A percentile compares a stretch with the other conserved stretches of the same genome.
These are phyloP conservation scores for Ectobius pallidus DNA, from an alignment of 2,888 invertebrate genomes.

Conservation along the genomic window DNA sequence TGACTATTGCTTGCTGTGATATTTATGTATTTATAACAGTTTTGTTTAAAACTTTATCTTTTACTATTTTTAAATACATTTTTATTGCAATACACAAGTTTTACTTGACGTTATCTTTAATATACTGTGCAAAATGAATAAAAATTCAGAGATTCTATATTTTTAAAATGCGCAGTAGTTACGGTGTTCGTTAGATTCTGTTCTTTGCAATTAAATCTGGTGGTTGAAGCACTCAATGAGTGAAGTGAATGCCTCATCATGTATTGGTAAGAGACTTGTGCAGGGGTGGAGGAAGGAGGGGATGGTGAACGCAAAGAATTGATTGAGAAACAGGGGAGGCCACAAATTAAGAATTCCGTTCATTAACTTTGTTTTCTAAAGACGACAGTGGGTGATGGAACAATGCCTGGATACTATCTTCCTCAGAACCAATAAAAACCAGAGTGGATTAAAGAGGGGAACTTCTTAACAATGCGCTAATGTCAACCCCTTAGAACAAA, in stretches of 20 bases:
- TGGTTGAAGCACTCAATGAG: slow-evolving; percentile 1
- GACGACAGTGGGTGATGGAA: not conserved
- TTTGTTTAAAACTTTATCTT: too few relatives aligned
- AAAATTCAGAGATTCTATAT: not conserved
- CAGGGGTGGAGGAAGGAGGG: too few relatives aligned
- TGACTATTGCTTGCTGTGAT: too few relatives aligned
- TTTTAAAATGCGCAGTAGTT: slow-evolving; percentile 15
- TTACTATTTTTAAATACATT: too few relatives aligned
- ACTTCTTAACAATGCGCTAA: too few relatives aligned
- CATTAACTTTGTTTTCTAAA: slow-evolving; percentile 28
- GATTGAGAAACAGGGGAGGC: slow-evolving; percentile 25
- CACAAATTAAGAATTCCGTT: slow-evolving; percentile 30
- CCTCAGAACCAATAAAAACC: not conserved
- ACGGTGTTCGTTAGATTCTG: slow-evolving; percentile 19
- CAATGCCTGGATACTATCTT: not conserved
- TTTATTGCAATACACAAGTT: too few relatives aligned
- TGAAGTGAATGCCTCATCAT: slow-evolving; percentile 29
- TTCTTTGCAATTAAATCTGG: slow-evolving; percentile 26
- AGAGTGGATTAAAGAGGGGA: not conserved
- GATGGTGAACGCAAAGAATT: slow-evolving; percentile 18
- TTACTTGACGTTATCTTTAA: too few relatives aligned
- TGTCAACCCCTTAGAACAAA: too few relatives aligned
- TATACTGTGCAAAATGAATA: too few relatives aligned
- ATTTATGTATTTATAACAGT: too few relatives aligned
- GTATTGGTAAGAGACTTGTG: slow-evolving; percentile 1